Evolutionary conservation across 2,888 invertebrate genomes (phyloP), one percentile per base, ranked within the genome.

Genomic region (Oscheius sp.): DNA sequence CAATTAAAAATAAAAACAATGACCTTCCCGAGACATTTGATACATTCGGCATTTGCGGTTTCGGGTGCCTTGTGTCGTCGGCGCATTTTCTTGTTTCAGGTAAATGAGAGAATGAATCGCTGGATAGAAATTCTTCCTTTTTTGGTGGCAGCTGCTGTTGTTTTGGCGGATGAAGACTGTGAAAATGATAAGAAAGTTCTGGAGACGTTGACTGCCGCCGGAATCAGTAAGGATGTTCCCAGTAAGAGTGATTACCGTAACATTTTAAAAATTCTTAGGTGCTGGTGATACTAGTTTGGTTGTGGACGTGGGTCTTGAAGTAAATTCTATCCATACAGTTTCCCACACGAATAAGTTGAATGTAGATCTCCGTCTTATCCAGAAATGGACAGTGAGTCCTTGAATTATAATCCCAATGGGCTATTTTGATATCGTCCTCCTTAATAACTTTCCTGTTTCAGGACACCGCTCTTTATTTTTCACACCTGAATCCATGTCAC

Each of bases 401-500:
- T n/a, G n/a, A n/a, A n/a, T n/a, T n/a, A n/a, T n/a, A n/a, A n/a
- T n/a, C n/a, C n/a, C n/a, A n/a, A n/a, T n/a, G n/a, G n/a, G n/a
- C n/a, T 29, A 23, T 12, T 21, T 43, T n/a, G n/a, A 3, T 5
- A 29, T 46, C n/a, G n/a, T 13, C 13, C 35, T 53, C 12, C 18
- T 69, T 16, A 43, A 35, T 12, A 27, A 35, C 35, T 35, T 35
- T 12, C 21, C 45, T 66, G 21, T 5, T 64, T 23, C 56, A 78
- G 78, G 69, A 76, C 45, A 23, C 45, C 12, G 45, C 61, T 25
- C n/a, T 76, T 0, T 49, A 68, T 27, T 78, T 71, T 43, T 64
- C 71, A 5, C 43, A 73, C n/a, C 52, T 69, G 23, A 72, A 74
- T 18, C 69, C 75, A 5, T 78, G 78, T 61, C 55, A 69, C 18